Conservation (phyloP, 1,140 invertebrate species). For the Sminthurides bifidus region DNA sequence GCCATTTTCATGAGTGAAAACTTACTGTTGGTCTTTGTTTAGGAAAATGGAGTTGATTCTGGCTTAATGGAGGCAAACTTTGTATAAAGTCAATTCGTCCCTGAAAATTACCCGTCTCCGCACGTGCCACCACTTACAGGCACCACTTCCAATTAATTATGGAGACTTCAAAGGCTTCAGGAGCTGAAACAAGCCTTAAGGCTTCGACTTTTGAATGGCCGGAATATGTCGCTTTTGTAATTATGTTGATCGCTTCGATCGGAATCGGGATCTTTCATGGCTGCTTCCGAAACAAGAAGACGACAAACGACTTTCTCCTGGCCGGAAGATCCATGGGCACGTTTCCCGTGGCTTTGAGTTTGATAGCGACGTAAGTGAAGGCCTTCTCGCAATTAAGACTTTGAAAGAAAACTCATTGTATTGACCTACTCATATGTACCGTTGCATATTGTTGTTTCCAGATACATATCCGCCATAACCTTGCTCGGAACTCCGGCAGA, state of each 20-base stretch:
- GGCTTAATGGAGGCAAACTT: too few species aligned
- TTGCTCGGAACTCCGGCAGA: slow-evolving; percentile 44
- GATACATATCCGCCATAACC: slow-evolving; percentile 45
- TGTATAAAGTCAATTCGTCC: too few species aligned
- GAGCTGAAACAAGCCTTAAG: too few species aligned
- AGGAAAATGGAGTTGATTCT: too few species aligned
- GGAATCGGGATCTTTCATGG: too few species aligned
- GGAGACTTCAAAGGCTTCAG: too few species aligned
- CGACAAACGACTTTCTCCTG: neutral
- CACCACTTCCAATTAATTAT: too few species aligned
- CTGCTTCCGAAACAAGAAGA: too few species aligned
- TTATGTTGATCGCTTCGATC: neutral
- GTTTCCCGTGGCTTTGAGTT: neutral
- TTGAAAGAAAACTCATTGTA: neutral
- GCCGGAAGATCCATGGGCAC: neutral
- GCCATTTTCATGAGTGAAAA: too few species aligned
- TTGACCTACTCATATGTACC: neutral
- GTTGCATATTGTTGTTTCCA: slow-evolving; percentile 21
- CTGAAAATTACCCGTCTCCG: neutral
- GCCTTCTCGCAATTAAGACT: neutral
- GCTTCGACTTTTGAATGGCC: neutral
- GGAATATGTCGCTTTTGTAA: neutral
- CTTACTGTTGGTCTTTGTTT: too few species aligned
- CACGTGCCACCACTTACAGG: neutral
- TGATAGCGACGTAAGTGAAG: neutral